Conservation (phyloP, 2,888 invertebrate genomes). For the Tinea pellionella region DNA sequence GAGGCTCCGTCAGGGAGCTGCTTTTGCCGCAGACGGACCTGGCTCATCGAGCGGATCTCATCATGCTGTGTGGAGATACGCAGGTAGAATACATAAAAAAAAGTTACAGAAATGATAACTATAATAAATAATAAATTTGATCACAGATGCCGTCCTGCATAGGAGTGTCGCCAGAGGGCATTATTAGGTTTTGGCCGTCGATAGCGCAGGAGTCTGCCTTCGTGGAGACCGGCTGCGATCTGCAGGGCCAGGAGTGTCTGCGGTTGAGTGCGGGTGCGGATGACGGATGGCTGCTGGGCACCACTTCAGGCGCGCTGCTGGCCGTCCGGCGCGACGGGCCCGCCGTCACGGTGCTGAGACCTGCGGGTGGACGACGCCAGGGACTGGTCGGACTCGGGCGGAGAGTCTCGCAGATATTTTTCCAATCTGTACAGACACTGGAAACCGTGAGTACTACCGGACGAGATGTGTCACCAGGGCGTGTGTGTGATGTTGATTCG, state of each 20-base stretch:
- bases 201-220: slow-evolving; percentile 89
- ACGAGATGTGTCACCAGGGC: not conserved
- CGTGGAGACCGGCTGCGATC: slow-evolving; percentile 84
- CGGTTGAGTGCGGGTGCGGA: slow-evolving; percentile 74
- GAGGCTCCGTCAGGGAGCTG: slow-evolving; percentile 82
- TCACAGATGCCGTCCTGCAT: slow-evolving; percentile 83
- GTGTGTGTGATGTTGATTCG: not conserved
- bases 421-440: slow-evolving; percentile 74
- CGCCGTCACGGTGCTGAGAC: slow-evolving; percentile 74
- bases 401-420: slow-evolving; percentile 83
- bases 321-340: slow-evolving; percentile 76
- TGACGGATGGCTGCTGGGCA: slow-evolving; percentile 84
- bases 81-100: slow-evolving; percentile 41
- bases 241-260: slow-evolving; percentile 80
- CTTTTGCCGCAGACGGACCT: slow-evolving; percentile 92
- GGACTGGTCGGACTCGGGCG: slow-evolving; percentile 91
- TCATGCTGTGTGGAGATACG: slow-evolving; percentile 70
- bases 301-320: slow-evolving; percentile 88
- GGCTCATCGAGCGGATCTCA: slow-evolving; percentile 88
- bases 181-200: slow-evolving; percentile 91
- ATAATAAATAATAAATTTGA: too few species aligned
- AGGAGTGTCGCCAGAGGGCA: slow-evolving; percentile 93
- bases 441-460: slow-evolving; percentile 65
- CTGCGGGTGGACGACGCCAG: slow-evolving; percentile 84
- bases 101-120: too few species aligned